Evolutionary conservation across 2,113 vertebrate genomes (phyloP).

Genomic region (Petroica traversi): DNA sequence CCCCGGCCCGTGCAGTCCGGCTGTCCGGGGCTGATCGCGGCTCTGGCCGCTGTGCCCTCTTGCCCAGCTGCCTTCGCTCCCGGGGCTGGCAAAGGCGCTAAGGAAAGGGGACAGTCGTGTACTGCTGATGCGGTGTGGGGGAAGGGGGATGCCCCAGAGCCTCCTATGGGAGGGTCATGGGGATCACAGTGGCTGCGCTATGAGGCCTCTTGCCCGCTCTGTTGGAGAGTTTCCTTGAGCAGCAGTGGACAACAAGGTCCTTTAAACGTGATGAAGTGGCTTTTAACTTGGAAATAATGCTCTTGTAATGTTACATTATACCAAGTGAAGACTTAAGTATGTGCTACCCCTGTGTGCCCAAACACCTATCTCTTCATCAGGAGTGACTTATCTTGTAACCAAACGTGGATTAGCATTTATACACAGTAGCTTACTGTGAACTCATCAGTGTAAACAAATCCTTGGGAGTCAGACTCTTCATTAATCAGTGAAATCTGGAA

Average conservation of each 20-base stretch:
- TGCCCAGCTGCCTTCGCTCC: not conserved
- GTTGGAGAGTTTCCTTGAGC: fast-evolving
- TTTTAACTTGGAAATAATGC: not conserved
- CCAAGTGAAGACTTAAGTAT: fast-evolving
- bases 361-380: fast-evolving
- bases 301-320: not conserved
- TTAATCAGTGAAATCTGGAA: not conserved
- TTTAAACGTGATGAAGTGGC: fast-evolving
- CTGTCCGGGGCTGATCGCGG: no score
- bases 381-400: not conserved
- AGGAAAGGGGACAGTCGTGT: not conserved
- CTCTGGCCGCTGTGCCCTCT: fast-evolving
- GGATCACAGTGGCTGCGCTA: fast-evolving
- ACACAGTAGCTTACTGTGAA: fast-evolving
- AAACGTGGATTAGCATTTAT: fast-evolving
- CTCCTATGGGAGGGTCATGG: fast-evolving
- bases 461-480: not conserved
- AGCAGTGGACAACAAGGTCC: not conserved
- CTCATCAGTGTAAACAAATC: fast-evolving
- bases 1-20: no score
- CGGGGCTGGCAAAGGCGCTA: no score
- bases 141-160: not conserved
- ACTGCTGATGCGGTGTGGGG: fast-evolving
- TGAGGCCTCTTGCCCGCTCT: not conserved
- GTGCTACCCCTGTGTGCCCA: not conserved